Evolutionary conservation across 2,113 vertebrate genomes (phyloP), one percentile per base, ranked within the genome.

Genomic region (Pseudorhombus dupliciocellatus): DNA sequence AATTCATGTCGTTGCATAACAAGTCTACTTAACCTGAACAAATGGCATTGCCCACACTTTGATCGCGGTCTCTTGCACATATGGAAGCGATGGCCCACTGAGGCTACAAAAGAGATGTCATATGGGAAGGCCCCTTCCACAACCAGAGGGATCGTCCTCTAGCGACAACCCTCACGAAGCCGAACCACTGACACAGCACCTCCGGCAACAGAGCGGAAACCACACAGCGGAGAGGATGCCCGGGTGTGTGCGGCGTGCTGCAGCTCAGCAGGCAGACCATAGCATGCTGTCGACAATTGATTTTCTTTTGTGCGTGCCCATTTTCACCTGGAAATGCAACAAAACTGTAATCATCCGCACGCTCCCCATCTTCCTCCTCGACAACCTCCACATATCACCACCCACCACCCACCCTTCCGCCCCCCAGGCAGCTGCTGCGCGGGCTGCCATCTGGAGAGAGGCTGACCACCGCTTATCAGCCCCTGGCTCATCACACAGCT

Each of bases 371-470:
- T 64, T 76, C 71, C 60, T 60, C 16, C 61, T n/a, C 52, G 21
- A 60, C 59, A 68, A 25, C 69, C 1, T 34, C 40, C 21, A 2
- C 55, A 44, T 50, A 63, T 25, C 73, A 59, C 74, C 71, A 52
- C 57, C 64, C 71, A 60, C 70, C 37, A 66, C 34, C 66, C 71
- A 57, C 70, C 37, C 72, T 25, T 61, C 50, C 81, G 28, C 79
- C 77, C 81, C 71, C 37, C 77, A 77, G 85, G 85, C 91, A 91
- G 89, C 91, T 91, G 92, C 85, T 92, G 88, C 83, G 90, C 83
- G 71, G 75, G 55, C 88, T 87, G 85, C 89, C 91, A 91, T 92
- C 92, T 91, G 91, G 89, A 92, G 84, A 90, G 89, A 87, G 83
- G 75, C 82, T 81, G 90, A 90, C 88, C 91, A 86, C 80, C 88